Base-by-base conservation (phyloP, 2,797 vertebrate species). In the Centroberyx gerrardi region DNA sequence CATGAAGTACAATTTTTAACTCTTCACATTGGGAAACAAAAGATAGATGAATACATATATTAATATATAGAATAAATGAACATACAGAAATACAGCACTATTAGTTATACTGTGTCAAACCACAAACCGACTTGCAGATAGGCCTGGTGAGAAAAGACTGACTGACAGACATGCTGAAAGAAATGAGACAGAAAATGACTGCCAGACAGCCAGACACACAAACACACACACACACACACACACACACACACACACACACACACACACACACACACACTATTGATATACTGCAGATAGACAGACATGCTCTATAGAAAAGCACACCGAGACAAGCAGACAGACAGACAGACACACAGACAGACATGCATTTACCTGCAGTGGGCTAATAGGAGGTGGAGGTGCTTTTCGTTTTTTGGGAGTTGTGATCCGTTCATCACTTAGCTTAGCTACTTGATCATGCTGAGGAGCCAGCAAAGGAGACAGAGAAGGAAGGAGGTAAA, bases 391-490 rank as follows among this genome's bases (percentile, higher is more conserved):
- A 96, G 98, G 98, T 93, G 98, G 97, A 94, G 98, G 98, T 93
- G 98, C 98, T 97, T 98, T 99, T 96, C 98, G 95, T 95, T 99
- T 99, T 99, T 99, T 99, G 92, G 98, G 97, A 94, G 97, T 99
- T 96, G 97, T 96, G 96, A 97, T 98, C 97, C 97, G 96, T 93
- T 99, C 97, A 94, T 97, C 97, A 93, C 93, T 97, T 97, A 98
- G 92, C 95, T 96, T 98, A 98, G 96, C 96, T 94, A 95, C 95
- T 95, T 97, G 97, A 93, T 97, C 97, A 97, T 98, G 98, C 98
- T 99, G 96, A 92, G 95, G 74, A 87, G 85, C 65, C 87, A 88
- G 91, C 80, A 75, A 68, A 74, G 77, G 75, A 89, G 68, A 81
- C 15, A 64, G 58, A 81, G 63, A 74, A 53, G 77, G 53, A 78